Evolutionary conservation across 2,888 invertebrate species (phyloP).

Genomic region (Pyrocoelia pectoralis): DNA sequence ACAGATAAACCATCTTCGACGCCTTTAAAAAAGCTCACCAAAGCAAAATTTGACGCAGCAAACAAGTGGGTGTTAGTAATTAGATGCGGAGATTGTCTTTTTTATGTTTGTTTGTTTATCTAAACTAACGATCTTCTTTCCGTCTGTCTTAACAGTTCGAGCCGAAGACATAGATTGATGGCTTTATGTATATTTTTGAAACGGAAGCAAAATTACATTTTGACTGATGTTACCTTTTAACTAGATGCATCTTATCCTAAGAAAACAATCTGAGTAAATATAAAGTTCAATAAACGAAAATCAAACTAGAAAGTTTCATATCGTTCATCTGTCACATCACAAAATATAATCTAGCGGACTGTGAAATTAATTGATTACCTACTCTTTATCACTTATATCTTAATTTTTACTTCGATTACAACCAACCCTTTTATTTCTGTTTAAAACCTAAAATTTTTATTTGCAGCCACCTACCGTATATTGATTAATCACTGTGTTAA

Average conservation of each 20-base stretch:
- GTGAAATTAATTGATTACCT: too few species aligned
- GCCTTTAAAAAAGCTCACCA: background rate
- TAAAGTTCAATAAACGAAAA: background rate
- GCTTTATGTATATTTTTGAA: background rate
- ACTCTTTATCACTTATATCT: too few species aligned
- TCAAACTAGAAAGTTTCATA: background rate
- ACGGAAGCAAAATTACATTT: slow-evolving; percentile 1
- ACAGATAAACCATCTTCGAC: slow-evolving; percentile 43
- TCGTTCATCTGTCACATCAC: too few species aligned
- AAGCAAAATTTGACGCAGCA: background rate
- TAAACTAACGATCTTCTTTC: background rate
- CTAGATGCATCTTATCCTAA: background rate
- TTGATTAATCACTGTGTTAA: too few species aligned
- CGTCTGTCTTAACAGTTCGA: slow-evolving; percentile 1
- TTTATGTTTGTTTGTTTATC: background rate
- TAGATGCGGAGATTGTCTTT: background rate
- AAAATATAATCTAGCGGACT: too few species aligned
- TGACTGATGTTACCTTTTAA: slow-evolving; percentile 1
- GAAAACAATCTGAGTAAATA: background rate
- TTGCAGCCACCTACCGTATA: too few species aligned
- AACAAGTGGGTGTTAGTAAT: background rate
- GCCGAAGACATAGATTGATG: background rate
- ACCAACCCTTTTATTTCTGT: too few species aligned
- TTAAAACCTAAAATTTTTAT: too few species aligned
- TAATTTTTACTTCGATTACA: too few species aligned